Conservation (phyloP, 1,140 invertebrate species). For the Eubasilissa regina region DNA sequence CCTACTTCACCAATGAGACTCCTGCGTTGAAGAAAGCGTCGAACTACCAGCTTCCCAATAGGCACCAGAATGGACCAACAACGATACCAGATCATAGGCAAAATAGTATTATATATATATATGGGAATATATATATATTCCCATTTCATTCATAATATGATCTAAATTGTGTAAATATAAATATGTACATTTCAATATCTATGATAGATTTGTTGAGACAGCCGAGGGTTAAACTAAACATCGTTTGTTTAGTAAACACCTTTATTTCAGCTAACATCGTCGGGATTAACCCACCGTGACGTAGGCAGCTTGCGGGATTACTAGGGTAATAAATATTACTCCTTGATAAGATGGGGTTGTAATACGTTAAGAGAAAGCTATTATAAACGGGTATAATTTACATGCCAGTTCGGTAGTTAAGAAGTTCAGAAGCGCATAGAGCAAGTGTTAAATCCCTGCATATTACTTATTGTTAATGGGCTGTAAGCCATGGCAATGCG, state of each 20-base stretch:
- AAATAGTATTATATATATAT: too few relatives aligned
- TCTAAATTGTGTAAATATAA: too few relatives aligned
- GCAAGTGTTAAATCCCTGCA: constrained; percentile 15
- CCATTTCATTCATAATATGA: too few relatives aligned
- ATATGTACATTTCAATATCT: neutral
- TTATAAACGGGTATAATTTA: constrained; percentile 29
- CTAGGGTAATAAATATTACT: neutral
- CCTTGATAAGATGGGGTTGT: constrained; percentile 24
- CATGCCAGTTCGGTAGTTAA: constrained; percentile 19
- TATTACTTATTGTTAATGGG: neutral
- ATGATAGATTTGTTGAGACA: constrained; percentile 31
- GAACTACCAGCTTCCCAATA: too few relatives aligned
- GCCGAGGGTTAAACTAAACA: constrained; percentile 9
- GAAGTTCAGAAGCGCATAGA: constrained; percentile 12
- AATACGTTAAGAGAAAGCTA: constrained; percentile 27
- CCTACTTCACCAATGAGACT: too few relatives aligned
- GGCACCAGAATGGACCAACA: too few relatives aligned
- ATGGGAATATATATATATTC: too few relatives aligned
- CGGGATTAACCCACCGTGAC: constrained; percentile 23
- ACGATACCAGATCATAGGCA: too few relatives aligned
- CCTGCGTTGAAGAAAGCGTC: too few relatives aligned
- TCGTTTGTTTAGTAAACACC: constrained; percentile 30
- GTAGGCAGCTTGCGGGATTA: constrained; percentile 27
- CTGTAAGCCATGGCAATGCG: too few relatives aligned
- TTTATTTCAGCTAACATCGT: constrained; percentile 33